Evolutionary conservation across 1,140 invertebrate genomes (phyloP), one percentile per base, ranked within the genome.

Genomic region (Drosophila tsacasi): DNA sequence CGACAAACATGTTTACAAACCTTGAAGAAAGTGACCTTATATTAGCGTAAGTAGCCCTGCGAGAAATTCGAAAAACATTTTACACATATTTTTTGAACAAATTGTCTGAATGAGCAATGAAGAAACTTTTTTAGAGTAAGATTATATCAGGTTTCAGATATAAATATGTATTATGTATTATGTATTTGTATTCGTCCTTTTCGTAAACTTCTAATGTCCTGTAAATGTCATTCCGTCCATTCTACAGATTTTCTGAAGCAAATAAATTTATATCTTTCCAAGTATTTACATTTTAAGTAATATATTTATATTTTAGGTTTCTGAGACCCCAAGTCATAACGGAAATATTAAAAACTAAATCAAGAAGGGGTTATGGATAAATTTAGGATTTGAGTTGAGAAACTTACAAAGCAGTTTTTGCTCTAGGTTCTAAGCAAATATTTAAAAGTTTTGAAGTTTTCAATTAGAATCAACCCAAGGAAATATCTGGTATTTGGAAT

Each of bases 11-110:
- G 58, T 62, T 37, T 44, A 49, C 40, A 40, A 40, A 50, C 50
- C 21, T 73, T 76, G 17, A 82, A 76, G 62, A 71, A 89, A 90
- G 85, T 90, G 85, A 90, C 85, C 85, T 90, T 90, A 90, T 90
- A 90, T 80, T 65, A 72, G 73, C 62, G 46, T 90, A 90, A 90
- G 85, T 82, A 83, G 59, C 71, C 54, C 76, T 82, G 52, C 46
- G 64, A 59, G 57, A 40, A 58, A 59, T 79, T 59, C 52, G 55
- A 46, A 57, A 57, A 64, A 72, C 50, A 63, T 72, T 85, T 72
- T 61, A 60, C 66, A 84, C 63, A 58, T 72, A 67, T 68, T 62
- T 84, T 81, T 73, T 59, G 52, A 81, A 23, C 17, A 55, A 58
- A 69, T 61, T 75, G 79, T 62, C 54, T 39, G 17, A 73, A 57